Base-by-base conservation (phyloP, 1,140 invertebrate genomes). In the Hyles euphorbiae region DNA sequence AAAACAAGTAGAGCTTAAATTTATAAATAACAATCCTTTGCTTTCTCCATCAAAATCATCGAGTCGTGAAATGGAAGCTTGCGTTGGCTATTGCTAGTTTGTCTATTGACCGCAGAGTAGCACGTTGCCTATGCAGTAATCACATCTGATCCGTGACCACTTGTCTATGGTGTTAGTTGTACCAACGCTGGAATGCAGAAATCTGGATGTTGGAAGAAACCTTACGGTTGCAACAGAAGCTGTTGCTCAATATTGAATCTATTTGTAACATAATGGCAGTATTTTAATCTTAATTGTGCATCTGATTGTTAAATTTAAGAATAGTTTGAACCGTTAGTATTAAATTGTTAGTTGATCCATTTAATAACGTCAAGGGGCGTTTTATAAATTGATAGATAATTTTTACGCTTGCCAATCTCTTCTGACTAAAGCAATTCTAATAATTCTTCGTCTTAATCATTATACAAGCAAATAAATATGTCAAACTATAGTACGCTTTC, bases 11-110 rank as follows among this genome's bases (percentile, higher is more conserved):
- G 49, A 59, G 40, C 50, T 47, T 12, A 60, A 60, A 60, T 22
- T 22, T 22, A 54, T 47, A 12, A 11, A 47, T 47, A 46, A 46
- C 43, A 53, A 48, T 57, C 57, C 45, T 53, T 50, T 63, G 63
- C 75, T 79, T 72, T 80, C 74, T 76, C 76, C 66, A 60, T 67
- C 63, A 64, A 60, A 78, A 58, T 43, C 73, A 76, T 66, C 72
- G 65, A 77, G 32, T 73, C 77, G 80, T 83, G 78, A 83, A 84
- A 85, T 80, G 65, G 67, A 67, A 80, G 76, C 76, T 82, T 81
- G 78, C 79, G 72, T 7, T 36, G 7, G 36, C 33, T 53, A 53
- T 36, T 53, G 34, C 2, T 12, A 11, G 11, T 48, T 12, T 48
- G n/a, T 48, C 47, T 11, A 11, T n/a, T 22, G n/a, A 34, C 34